Evolutionary conservation across 2,113 vertebrate species (phyloP).

Genomic region (Apteryx owenii): DNA sequence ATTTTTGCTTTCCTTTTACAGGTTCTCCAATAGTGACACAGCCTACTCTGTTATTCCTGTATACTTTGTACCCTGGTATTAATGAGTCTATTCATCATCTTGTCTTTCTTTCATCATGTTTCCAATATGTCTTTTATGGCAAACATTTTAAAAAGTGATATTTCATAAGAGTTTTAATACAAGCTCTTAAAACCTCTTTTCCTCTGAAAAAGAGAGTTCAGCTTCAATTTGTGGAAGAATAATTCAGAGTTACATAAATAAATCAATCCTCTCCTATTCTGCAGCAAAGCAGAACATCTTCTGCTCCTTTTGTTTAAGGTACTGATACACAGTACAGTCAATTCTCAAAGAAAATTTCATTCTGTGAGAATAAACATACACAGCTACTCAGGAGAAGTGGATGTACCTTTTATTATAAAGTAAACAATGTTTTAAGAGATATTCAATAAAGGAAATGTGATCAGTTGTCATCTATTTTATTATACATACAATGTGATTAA

Average conservation of each 20-base stretch:
- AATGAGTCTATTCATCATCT: not conserved
- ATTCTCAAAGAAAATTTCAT: constrained; percentile 13
- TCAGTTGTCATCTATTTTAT: constrained; percentile 39
- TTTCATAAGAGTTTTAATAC: not conserved
- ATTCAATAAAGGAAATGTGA: constrained; percentile 24
- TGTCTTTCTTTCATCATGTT: not conserved
- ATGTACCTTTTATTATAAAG: constrained; percentile 12
- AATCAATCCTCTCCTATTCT: constrained; percentile 44
- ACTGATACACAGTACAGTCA: not conserved
- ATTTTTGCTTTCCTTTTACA: not conserved
- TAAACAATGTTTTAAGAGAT: not conserved
- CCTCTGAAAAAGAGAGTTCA: constrained; percentile 18
- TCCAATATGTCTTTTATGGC: not conserved
- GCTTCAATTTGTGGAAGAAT: constrained; percentile 39
- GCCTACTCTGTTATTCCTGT: not conserved
- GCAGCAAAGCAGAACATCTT: constrained; percentile 17
- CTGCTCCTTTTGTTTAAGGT: constrained; percentile 2
- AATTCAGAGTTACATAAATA: constrained; percentile 34
- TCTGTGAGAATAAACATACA: constrained; percentile 34
- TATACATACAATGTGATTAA: not conserved
- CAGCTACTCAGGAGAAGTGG: constrained; percentile 3
- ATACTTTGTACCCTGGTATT: not conserved
- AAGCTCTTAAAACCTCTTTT: not conserved
- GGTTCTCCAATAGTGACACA: not conserved
- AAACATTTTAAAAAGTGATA: not conserved